Evolutionary conservation across 2,113 vertebrate species (phyloP).

Genomic region (Pseudopipra pipra): DNA sequence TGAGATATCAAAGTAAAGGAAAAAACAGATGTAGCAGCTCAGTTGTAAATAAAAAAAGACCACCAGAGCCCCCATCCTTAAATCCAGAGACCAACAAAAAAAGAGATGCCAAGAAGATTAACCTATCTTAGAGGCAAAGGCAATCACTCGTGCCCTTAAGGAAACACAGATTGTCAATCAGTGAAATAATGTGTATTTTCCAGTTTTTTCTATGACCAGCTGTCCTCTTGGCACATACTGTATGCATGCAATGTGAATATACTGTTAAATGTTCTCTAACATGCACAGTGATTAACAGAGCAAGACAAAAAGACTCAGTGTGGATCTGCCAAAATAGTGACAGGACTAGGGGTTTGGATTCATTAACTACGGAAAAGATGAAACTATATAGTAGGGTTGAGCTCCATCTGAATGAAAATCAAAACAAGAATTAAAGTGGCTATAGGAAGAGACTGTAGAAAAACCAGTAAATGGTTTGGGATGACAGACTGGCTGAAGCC

Average conservation of each 20-base stretch:
- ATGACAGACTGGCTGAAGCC: background rate
- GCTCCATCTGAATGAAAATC: background rate
- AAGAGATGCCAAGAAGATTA: background rate
- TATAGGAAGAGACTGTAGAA: background rate
- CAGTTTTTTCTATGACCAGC: background rate
- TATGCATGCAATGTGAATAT: background rate
- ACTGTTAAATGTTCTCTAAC: background rate
- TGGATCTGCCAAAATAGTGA: background rate
- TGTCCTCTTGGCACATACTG: background rate
- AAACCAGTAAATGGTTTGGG: background rate
- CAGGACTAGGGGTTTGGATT: rapidly evolving
- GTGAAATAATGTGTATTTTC: background rate
- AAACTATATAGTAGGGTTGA: background rate
- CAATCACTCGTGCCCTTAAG: background rate
- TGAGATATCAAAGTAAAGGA: background rate
- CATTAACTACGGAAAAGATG: background rate
- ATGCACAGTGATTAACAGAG: background rate
- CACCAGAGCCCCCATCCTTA: background rate
- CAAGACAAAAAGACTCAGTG: background rate
- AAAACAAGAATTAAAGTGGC: background rate
- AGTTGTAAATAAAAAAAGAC: background rate
- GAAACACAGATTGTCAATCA: background rate
- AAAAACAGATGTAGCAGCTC: background rate
- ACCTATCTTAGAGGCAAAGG: background rate
- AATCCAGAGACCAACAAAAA: background rate